Conservation (phyloP, 2,888 invertebrate genomes). For the Galerucella nymphaeae region DNA sequence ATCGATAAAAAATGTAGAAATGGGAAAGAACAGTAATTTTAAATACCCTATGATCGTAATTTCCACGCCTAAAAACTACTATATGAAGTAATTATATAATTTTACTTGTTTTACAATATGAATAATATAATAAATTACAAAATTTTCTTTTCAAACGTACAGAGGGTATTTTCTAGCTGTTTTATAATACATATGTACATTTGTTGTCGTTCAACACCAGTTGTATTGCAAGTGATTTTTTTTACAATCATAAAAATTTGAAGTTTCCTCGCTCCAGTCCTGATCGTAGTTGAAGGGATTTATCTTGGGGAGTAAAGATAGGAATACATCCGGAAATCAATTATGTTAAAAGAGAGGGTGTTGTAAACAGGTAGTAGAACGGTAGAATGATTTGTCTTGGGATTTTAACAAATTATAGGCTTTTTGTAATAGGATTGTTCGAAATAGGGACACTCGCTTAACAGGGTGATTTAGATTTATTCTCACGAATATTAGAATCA, state of each 20-base stretch:
- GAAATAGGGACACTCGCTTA: neutral
- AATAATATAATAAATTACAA: too few species aligned
- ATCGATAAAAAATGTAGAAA: neutral
- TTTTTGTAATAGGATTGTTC: constrained; percentile 19
- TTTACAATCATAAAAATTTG: too few species aligned
- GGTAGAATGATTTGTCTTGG: constrained; percentile 45
- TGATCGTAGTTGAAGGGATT: neutral
- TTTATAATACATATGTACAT: too few species aligned
- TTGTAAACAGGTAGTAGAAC: constrained; percentile 48
- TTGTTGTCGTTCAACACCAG: too few species aligned
- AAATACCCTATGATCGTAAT: too few species aligned
- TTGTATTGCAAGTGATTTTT: too few species aligned
- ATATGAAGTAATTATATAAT: too few species aligned
- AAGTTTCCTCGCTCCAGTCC: neutral
- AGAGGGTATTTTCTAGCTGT: too few species aligned
- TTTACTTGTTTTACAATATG: too few species aligned
- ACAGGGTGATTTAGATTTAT: constrained; percentile 17
- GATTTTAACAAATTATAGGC: constrained; percentile 45
- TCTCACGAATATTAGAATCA: constrained; percentile 31
- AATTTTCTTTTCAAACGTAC: too few species aligned
- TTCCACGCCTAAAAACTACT: too few species aligned
- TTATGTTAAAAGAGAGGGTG: constrained; percentile 45
- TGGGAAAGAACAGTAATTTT: too few species aligned
- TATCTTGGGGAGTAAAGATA: constrained; percentile 17
- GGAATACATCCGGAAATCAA: constrained; percentile 47